These are phyloP conservation scores for Hoplostethus mediterraneus DNA, from an alignment of 2,797 vertebrate genomes.

Conservation along the genomic window DNA sequence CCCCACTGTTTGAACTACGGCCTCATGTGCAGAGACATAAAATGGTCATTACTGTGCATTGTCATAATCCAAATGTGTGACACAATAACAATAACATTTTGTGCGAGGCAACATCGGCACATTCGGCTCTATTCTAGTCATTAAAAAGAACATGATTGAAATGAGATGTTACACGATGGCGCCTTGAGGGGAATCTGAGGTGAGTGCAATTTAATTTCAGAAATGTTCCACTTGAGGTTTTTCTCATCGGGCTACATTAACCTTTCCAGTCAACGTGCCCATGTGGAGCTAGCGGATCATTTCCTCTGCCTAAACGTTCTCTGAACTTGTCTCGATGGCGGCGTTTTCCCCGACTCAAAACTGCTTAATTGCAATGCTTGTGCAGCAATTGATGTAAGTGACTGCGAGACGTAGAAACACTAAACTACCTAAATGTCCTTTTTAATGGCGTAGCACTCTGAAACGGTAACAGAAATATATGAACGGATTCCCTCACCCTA, in stretches of 20 bases:
- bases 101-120: conserved; percentile 29
- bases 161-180: conserved; percentile 60
- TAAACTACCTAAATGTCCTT: too few relatives aligned
- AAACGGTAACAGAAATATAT: too few relatives aligned
- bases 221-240: conserved; percentile 77
- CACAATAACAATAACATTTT: conserved; percentile 23
- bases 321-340: conserved; percentile 40
- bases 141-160: conserved; percentile 71
- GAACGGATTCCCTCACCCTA: too few relatives aligned
- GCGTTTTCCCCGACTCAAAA: conserved; percentile 6
- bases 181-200: conserved; percentile 61
- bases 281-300: conserved; percentile 45
- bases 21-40: neutral
- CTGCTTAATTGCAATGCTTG: neutral
- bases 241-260: conserved; percentile 77
- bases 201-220: conserved; percentile 68
- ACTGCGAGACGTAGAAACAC: too few relatives aligned
- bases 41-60: conserved; percentile 6
- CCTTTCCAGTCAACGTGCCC: conserved; percentile 55
- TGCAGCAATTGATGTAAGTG: neutral
- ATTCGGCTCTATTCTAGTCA: conserved; percentile 37
- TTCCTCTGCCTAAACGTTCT: conserved; percentile 42
- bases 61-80: conserved; percentile 23
- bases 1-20: neutral
- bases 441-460: too few relatives aligned